Evolutionary conservation across 92 coral and sea anemone species (phyloP), one percentile per base, ranked within the genome.

Genomic region (Porites divaricata): DNA sequence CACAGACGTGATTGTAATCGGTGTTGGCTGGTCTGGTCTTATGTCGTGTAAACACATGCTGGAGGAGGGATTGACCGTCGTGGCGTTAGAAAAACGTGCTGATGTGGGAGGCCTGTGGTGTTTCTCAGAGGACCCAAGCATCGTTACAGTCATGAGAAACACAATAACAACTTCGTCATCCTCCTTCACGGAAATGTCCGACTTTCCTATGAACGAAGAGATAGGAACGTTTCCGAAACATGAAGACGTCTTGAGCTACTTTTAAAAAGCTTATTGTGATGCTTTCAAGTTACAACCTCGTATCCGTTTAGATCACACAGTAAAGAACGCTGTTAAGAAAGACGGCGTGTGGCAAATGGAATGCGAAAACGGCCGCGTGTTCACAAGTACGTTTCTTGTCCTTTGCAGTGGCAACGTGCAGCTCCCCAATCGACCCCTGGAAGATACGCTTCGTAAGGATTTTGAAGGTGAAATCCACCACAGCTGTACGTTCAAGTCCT

Each of bases 11-110:
- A 88, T 89, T 51, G 86, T 93, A 8, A 86, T 93, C 67, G 97
- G 97, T 20, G 97, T 91, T 9, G 97, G 97, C 20, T 93, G 97
- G 97, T 93, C 97, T 6, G 97, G 97, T 23, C 86, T 93, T 8
- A 9, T 93, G 75, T 85, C 94, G 26, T 93, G 96, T 50, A 93
- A 93, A 63, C 80, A 53, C 86, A 74, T 93, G 91, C 83, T 89
- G 48, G 94, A 93, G 70, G 89, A 85, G 23, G 89, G 92, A 26
- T 75, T 93, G 17, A 85, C 94, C 10, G 94, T 75, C 12, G 86
- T 91, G 9, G 90, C 89, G 15, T 91, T 93, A 50, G 97, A 93
- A 54, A 93, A 93, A 71, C 92, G 97, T n/a, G 51, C 83, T 56
- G 87, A 81, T 48, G 81, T 93, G 53, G 97, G 97, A 10, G 97